phyloP scores from a whole-genome alignment of 2,797 vertebrate species.

The Mus minutoides region DNA sequence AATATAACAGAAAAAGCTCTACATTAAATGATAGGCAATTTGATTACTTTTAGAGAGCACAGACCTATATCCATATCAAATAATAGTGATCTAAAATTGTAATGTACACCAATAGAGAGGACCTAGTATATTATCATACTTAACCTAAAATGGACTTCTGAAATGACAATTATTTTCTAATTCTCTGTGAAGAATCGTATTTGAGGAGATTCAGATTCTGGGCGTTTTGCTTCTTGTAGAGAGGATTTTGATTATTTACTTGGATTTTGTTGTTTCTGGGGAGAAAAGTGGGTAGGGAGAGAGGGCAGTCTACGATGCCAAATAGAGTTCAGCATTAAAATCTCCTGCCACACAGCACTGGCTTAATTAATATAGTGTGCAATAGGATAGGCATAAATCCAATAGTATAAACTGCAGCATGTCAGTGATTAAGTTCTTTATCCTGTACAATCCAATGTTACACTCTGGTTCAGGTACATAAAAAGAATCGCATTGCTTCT shows the following conservation, averaged over 20 bases:
- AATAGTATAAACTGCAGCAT: neutral
- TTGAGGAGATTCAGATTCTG: slow-evolving; percentile 12
- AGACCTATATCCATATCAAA: neutral
- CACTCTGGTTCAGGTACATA: neutral
- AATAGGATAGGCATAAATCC: neutral
- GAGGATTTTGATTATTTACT: neutral
- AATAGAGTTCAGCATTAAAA: slow-evolving; percentile 46
- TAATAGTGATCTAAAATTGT: slow-evolving; percentile 32
- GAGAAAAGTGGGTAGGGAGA: neutral
- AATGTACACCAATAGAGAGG: neutral
- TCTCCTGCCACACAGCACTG: neutral
- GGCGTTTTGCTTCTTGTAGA: neutral
- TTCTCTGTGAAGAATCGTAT: slow-evolving; percentile 25
- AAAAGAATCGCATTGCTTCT: slow-evolving; percentile 32
- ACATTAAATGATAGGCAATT: slow-evolving; percentile 2
- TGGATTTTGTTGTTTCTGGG: slow-evolving; percentile 22
- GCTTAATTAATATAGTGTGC: slow-evolving; percentile 2
- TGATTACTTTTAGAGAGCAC: neutral
- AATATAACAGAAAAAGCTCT: neutral
- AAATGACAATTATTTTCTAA: neutral
- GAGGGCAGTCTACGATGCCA: neutral
- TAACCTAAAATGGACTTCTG: slow-evolving; percentile 3
- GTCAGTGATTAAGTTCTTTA: neutral
- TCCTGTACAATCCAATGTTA: neutral
- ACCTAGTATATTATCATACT: neutral